Evolutionary conservation across 2,113 vertebrate genomes (phyloP), one percentile per base, ranked within the genome.

Genomic region (Procavia capensis): DNA sequence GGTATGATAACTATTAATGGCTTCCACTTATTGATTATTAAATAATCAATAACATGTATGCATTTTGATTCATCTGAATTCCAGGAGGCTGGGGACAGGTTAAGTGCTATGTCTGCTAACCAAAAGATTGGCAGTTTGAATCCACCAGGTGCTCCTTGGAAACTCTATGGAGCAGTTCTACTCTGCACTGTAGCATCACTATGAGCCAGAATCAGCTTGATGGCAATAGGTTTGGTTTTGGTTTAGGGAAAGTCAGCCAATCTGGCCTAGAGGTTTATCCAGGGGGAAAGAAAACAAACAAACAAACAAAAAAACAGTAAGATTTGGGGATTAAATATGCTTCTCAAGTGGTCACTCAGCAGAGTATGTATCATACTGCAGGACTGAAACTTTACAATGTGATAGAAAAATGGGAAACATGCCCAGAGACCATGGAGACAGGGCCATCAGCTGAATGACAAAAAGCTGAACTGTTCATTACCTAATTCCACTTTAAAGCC

Each of bases 171-270:
- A n/a, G n/a, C n/a, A n/a, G n/a, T n/a, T n/a, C n/a, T n/a, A n/a
- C n/a, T n/a, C n/a, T n/a, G n/a, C n/a, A n/a, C n/a, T n/a, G n/a
- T n/a, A n/a, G n/a, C n/a, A n/a, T n/a, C n/a, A n/a, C n/a, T n/a
- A n/a, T n/a, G n/a, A n/a, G n/a, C n/a, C n/a, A n/a, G n/a, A n/a
- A n/a, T n/a, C n/a, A n/a, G n/a, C n/a, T n/a, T n/a, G n/a, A n/a
- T n/a, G n/a, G n/a, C n/a, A n/a, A n/a, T n/a, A n/a, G n/a, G n/a
- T n/a, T n/a, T n/a, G n/a, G n/a, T n/a, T n/a, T n/a, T n/a, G n/a
- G n/a, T n/a, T n/a, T n/a, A n/a, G n/a, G n/a, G 6, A 41, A 5
- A 25, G 5, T 11, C 8, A 3, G 29, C 10, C 9, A 39, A 9
- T 47, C 24, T 66, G 36, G 25, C 68, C 47, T 22, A 70, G 14